Evolutionary conservation across 2,797 vertebrate genomes (phyloP).

Genomic region (Hephaestus fuliginosus): DNA sequence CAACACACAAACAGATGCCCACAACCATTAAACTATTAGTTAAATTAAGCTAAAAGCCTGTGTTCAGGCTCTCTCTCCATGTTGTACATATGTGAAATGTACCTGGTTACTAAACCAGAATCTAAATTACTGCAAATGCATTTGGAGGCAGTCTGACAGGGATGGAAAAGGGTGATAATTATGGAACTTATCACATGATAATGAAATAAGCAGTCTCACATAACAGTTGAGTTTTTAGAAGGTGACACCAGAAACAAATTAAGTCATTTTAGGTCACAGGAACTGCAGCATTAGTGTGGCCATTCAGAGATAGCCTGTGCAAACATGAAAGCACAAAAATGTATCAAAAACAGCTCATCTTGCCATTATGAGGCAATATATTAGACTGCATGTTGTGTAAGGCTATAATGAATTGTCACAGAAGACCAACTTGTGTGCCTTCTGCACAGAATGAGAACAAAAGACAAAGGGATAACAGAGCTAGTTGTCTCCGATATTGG

Average conservation of each 20-base stretch:
- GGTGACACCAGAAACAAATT: slow-evolving; percentile 48
- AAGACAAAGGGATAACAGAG: slow-evolving; percentile 77
- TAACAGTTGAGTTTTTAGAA: slow-evolving; percentile 14
- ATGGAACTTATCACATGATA: slow-evolving; percentile 29
- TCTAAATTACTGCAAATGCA: slow-evolving; percentile 38
- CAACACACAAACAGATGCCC: slow-evolving; percentile 11
- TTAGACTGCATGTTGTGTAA: slow-evolving; percentile 65
- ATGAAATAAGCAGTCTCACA: slow-evolving; percentile 15
- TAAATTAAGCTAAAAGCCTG: slow-evolving; percentile 23
- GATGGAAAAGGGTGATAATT: slow-evolving; percentile 21
- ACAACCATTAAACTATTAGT: slow-evolving; percentile 33
- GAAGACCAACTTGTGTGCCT: slow-evolving; percentile 71
- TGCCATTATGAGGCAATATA: slow-evolving; percentile 55
- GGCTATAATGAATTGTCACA: slow-evolving; percentile 81
- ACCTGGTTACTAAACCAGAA: slow-evolving; percentile 28
- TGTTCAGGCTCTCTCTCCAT: slow-evolving; percentile 11
- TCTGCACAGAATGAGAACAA: slow-evolving; percentile 72
- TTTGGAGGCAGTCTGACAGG: slow-evolving; percentile 32
- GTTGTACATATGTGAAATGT: slow-evolving; percentile 30
- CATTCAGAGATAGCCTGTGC: slow-evolving; percentile 31
- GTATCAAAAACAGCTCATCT: slow-evolving; percentile 57
- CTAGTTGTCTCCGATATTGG: slow-evolving; percentile 80
- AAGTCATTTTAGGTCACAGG: slow-evolving; percentile 13
- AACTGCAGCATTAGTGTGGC: slow-evolving; percentile 15
- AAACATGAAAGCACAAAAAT: slow-evolving; percentile 50